Conservation (phyloP, 2,113 vertebrate species). For the Sphyrna mokarran region DNA sequence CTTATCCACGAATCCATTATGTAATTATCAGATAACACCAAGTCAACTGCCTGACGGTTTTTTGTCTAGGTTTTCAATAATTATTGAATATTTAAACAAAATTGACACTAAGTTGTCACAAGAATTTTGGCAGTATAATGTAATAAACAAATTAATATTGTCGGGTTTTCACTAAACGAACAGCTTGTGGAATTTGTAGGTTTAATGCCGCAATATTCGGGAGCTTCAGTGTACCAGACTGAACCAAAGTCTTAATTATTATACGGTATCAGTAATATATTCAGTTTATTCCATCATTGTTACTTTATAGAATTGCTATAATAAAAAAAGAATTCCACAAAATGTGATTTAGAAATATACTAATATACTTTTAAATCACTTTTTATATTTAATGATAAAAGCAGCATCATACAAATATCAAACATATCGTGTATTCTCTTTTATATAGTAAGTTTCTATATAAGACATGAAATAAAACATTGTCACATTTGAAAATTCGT, state of each 20-base stretch:
- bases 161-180: not conserved
- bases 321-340: not conserved
- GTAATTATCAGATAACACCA: not conserved
- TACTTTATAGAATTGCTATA: not conserved
- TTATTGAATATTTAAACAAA: not conserved
- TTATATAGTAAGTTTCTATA: not conserved
- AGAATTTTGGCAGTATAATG: not conserved
- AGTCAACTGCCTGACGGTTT: not conserved
- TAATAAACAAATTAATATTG: not conserved
- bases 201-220: not conserved
- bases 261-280: not conserved
- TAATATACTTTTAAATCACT: not conserved
- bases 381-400: not conserved
- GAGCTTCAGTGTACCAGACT: not conserved
- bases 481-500: not conserved
- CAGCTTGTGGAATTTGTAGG: not conserved
- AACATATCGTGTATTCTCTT: not conserved
- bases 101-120: not conserved
- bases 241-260: not conserved
- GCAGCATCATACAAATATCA: not conserved
- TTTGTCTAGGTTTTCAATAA: not conserved
- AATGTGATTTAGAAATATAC: not conserved
- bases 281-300: not conserved
- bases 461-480: too few species aligned
- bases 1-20: not conserved